Base-by-base conservation (phyloP, 2,797 vertebrate genomes). In the Anguilla marmorata region DNA sequence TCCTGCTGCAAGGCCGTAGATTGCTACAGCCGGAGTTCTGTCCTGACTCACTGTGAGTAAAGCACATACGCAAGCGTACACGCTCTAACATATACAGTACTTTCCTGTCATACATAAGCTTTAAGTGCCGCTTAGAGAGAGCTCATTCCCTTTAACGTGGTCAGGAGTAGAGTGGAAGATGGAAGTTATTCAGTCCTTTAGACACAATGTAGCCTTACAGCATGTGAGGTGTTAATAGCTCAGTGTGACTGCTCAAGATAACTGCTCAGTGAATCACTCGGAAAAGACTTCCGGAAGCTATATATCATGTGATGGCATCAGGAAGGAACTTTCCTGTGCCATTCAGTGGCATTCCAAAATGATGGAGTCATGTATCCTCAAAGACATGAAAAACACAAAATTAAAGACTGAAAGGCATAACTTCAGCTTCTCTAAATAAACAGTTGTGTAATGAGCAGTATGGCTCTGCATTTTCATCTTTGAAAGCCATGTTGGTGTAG, bases 11-110 rank as follows among this genome's bases (percentile, higher is more conserved):
- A 96, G 99, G 99, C 89, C 96, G 98, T 91, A 97, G 99, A 92
- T 96, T 99, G 85, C 94, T 99, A 89, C 99, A 99, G 93, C 99
- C 99, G 0, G 99, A 99, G 93, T 99, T 99, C 94, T 99, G 98
- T 93, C 99, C 98, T 0, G 98, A 99, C 48, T 93, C 97, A 88
- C 95, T 99, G 99, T 99, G 93, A 98, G 98, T 96, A 89, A 69
- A 33, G 33, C 37, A 56, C 82, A 56, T 16, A 54, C 80, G 63
- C 41, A 69, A 63, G 24, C 72, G 45, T 45, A 66, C 72, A 69
- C 72, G 66, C 37, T 66, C 8, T 45, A 48, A 56, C 58, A 58
- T 8, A 58, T 45, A 56, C 63, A 85, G 41, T n/a, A 72, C 66
- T 66, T 41, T 82, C 80, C 63, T 37, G 63, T 48, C 84, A 58